A percentile compares a stretch with the other conserved stretches of the same genome.
phyloP scores from a whole-genome alignment of 2,888 invertebrate genomes.

The Aleiodes testaceus region DNA sequence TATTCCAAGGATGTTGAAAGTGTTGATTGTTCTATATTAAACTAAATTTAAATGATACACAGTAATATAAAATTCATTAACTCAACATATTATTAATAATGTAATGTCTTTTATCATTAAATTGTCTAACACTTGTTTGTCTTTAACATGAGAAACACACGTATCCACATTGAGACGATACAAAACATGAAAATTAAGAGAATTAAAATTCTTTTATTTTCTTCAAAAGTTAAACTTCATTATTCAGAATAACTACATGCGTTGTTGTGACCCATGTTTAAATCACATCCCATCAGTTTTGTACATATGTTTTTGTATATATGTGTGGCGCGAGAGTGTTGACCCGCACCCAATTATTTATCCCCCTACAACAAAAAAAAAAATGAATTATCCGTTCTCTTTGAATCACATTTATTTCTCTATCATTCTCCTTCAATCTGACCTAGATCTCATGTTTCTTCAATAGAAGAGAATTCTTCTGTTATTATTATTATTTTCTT shows the following conservation, averaged over 20 bases:
- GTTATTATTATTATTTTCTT: constrained; percentile 39
- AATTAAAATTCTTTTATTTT: constrained; percentile 1
- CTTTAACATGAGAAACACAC: constrained; percentile 18
- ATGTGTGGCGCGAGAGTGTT: constrained; percentile 72
- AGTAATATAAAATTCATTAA: constrained; percentile 24
- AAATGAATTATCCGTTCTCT: not conserved
- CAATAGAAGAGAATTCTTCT: not conserved
- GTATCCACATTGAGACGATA: constrained; percentile 20
- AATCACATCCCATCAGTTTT: constrained; percentile 75
- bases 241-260: constrained; percentile 70
- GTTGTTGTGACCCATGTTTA: constrained; percentile 89
- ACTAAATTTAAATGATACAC: constrained; percentile 37
- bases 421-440: constrained; percentile 37
- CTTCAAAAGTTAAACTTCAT: not conserved
- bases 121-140: constrained; percentile 28
- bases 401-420: constrained; percentile 31
- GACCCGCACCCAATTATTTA: constrained; percentile 62
- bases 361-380: constrained; percentile 46
- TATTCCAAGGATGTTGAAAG: constrained; percentile 46
- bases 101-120: constrained; percentile 9
- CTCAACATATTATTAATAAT: constrained; percentile 9
- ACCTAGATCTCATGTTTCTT: constrained; percentile 23
- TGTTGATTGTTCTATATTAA: constrained; percentile 49
- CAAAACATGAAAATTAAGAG: not conserved
- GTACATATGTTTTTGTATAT: constrained; percentile 68